These are phyloP conservation scores for Mergus octosetaceus DNA, from an alignment of 2,797 vertebrate species.

Conservation along the genomic window DNA sequence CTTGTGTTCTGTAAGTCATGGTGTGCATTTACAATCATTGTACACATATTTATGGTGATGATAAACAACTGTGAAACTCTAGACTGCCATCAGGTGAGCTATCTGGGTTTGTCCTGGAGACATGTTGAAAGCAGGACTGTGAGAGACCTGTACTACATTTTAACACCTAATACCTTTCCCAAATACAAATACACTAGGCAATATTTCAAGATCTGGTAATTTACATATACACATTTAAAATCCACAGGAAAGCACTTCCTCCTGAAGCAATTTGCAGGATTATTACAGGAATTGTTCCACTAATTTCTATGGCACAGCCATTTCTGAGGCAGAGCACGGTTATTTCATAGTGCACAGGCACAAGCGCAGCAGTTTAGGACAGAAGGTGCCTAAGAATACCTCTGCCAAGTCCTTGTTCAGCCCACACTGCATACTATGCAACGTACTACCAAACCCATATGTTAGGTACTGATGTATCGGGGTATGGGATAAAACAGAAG, in stretches of 20 bases:
- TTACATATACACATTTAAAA: background rate
- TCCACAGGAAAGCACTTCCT: background rate
- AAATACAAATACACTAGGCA: background rate
- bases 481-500: conserved; percentile 9
- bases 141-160: background rate
- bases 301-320: background rate
- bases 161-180: background rate
- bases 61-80: background rate
- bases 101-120: background rate
- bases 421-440: conserved; percentile 13
- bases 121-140: background rate
- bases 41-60: fast-evolving
- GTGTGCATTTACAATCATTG: background rate
- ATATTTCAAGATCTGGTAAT: background rate
- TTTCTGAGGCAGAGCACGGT: background rate
- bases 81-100: background rate
- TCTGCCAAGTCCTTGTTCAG: conserved; percentile 52
- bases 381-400: conserved; percentile 55
- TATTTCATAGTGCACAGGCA: conserved; percentile 14
- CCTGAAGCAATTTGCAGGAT: background rate
- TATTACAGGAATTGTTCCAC: background rate
- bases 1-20: background rate
- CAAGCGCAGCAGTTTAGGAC: conserved; percentile 10
- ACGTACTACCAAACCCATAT: background rate
- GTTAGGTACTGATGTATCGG: background rate